These are phyloP conservation scores for Pseudomyrmex dendroicus DNA, from an alignment of 1,140 invertebrate genomes.

Conservation along the genomic window DNA sequence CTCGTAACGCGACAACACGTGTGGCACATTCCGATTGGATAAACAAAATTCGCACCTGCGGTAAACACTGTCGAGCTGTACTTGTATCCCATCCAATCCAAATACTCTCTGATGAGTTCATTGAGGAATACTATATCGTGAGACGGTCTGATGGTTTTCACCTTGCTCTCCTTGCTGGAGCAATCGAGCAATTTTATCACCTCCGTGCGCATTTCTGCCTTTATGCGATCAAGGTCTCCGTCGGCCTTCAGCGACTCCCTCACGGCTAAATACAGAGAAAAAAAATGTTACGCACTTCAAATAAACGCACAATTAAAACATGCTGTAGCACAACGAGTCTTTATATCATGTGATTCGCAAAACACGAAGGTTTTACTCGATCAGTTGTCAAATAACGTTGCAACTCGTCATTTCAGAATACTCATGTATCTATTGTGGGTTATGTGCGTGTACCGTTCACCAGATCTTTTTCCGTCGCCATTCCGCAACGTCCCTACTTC, in stretches of 20 bases:
- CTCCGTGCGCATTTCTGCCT: slow-evolving; percentile 83
- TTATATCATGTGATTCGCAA: background rate
- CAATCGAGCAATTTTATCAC: slow-evolving; percentile 82
- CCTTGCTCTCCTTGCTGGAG: slow-evolving; percentile 71
- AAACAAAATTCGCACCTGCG: slow-evolving; percentile 76
- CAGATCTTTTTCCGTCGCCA: slow-evolving; percentile 82
- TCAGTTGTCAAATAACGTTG: background rate
- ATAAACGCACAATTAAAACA: background rate
- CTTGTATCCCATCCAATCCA: slow-evolving; percentile 85
- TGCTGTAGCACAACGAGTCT: background rate
- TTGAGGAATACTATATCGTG: slow-evolving; percentile 82
- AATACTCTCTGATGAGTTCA: slow-evolving; percentile 84
- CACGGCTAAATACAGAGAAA: slow-evolving; percentile 78
- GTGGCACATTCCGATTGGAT: no score
- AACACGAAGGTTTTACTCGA: no score
- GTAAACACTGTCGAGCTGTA: slow-evolving; percentile 81
- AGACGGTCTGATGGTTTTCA: slow-evolving; percentile 75
- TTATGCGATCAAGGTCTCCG: slow-evolving; percentile 81
- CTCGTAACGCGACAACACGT: no score
- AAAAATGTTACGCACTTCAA: background rate
- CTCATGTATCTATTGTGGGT: background rate
- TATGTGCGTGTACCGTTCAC: slow-evolving; percentile 77
- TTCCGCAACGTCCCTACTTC: slow-evolving; percentile 49
- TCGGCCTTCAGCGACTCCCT: slow-evolving; percentile 81
- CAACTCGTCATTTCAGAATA: slow-evolving; percentile 2